These are phyloP conservation scores for Darwinula stevensoni DNA, from an alignment of 2,888 invertebrate species.

Conservation along the genomic window DNA sequence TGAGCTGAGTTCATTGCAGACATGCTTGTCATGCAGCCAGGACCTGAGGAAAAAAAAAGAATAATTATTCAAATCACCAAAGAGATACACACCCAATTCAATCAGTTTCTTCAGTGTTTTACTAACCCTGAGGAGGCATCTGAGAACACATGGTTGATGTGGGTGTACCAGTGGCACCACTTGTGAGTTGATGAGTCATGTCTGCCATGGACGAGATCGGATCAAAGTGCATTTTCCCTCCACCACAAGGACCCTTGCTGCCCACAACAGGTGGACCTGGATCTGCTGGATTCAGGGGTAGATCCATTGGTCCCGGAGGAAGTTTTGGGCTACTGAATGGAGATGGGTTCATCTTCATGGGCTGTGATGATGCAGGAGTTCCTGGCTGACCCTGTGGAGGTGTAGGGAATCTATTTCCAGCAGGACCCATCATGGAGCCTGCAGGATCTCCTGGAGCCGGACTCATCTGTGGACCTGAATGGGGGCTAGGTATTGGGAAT, in stretches of 20 bases:
- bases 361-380: no score
- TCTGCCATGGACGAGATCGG: conserved; percentile 77
- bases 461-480: no score
- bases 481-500: no score
- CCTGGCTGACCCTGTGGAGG: no score
- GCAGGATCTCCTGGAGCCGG: no score
- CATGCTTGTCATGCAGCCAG: no score
- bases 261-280: background rate
- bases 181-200: conserved; percentile 74
- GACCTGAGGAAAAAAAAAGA: conserved; percentile 1
- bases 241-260: conserved; percentile 11
- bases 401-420: no score
- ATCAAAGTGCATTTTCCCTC: conserved; percentile 37
- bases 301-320: background rate
- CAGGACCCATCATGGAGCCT: no score
- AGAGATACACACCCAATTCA: background rate
- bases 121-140: conserved; percentile 1
- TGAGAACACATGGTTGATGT: background rate
- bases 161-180: conserved; percentile 19
- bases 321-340: background rate
- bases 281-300: conserved; percentile 15
- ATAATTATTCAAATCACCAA: no score
- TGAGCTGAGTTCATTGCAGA: conserved; percentile 10
- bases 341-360: no score
- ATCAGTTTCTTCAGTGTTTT: background rate